phyloP scores from a whole-genome alignment of 2,888 invertebrate genomes.

The Hirtodrosophila confusa region DNA sequence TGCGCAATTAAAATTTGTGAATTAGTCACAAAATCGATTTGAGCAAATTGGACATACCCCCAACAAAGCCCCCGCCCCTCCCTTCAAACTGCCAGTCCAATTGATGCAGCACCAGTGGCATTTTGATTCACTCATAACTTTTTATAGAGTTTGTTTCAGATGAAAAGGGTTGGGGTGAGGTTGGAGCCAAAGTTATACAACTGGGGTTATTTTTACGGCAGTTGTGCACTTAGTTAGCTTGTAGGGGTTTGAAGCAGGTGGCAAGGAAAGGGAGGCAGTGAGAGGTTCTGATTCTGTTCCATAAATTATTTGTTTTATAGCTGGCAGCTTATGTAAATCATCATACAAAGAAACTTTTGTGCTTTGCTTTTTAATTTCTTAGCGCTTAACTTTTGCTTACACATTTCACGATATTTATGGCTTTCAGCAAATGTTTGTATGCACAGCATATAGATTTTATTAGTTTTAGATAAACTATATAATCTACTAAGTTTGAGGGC shows the following conservation, averaged over 20 bases:
- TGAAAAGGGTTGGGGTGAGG: conserved; percentile 21
- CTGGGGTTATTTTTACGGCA: conserved; percentile 52
- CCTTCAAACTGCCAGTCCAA: conserved; percentile 44
- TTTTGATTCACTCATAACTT: conserved; percentile 40
- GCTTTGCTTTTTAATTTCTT: conserved; percentile 27
- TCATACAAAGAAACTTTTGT: conserved; percentile 20
- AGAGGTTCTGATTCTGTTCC: conserved; percentile 37
- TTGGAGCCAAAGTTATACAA: conserved; percentile 47
- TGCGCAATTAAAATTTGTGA: conserved; percentile 71
- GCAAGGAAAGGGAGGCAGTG: conserved; percentile 17
- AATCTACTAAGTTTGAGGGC: too few species aligned
- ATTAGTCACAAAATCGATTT: conserved; percentile 77
- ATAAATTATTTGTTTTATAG: conserved; percentile 33
- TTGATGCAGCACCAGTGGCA: conserved; percentile 27
- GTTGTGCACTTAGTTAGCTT: conserved; percentile 47
- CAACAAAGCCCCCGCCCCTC: neutral
- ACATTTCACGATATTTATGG: conserved; percentile 12
- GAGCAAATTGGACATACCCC: conserved; percentile 49
- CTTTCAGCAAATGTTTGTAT: neutral
- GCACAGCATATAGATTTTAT: neutral
- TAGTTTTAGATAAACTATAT: too few species aligned
- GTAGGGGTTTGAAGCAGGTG: conserved; percentile 1
- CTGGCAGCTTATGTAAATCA: conserved; percentile 47
- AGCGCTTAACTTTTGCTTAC: conserved; percentile 2
- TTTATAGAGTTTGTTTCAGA: conserved; percentile 47